phyloP scores from a whole-genome alignment of 2,888 invertebrate genomes.

The Metacarcinus magister region DNA sequence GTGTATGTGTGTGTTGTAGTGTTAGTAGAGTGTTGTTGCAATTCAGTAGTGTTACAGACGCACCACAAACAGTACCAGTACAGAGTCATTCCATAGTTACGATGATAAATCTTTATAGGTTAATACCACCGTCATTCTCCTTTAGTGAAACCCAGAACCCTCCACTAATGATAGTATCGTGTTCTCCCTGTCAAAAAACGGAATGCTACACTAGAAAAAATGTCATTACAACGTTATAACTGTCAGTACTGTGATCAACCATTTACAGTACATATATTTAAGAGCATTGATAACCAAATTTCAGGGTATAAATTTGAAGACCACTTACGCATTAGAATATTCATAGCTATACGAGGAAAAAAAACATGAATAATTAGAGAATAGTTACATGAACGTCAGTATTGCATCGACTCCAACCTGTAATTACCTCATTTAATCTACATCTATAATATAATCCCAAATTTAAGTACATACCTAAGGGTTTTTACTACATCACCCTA shows the following conservation, averaged over 20 bases:
- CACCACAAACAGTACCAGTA: neutral
- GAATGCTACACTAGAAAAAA: neutral
- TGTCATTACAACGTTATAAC: neutral
- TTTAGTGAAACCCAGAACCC: neutral
- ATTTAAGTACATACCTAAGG: neutral
- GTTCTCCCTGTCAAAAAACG: neutral
- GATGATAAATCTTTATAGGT: neutral
- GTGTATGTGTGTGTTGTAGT: too few species aligned
- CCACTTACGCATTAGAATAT: neutral
- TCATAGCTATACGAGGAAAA: neutral
- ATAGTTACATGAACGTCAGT: neutral
- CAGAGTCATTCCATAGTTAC: neutral
- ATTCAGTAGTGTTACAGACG: too few species aligned
- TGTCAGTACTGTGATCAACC: neutral
- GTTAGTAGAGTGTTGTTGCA: too few species aligned
- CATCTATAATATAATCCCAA: neutral
- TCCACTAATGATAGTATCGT: neutral
- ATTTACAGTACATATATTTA: neutral
- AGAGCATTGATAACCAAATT: neutral
- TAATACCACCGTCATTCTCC: neutral
- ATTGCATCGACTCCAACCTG: neutral
- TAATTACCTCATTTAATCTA: neutral
- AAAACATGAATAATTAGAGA: neutral
- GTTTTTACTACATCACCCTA: neutral
- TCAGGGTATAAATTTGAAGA: neutral